Base-by-base conservation (phyloP, 2,113 vertebrate species). In the Ciconia stormi region DNA sequence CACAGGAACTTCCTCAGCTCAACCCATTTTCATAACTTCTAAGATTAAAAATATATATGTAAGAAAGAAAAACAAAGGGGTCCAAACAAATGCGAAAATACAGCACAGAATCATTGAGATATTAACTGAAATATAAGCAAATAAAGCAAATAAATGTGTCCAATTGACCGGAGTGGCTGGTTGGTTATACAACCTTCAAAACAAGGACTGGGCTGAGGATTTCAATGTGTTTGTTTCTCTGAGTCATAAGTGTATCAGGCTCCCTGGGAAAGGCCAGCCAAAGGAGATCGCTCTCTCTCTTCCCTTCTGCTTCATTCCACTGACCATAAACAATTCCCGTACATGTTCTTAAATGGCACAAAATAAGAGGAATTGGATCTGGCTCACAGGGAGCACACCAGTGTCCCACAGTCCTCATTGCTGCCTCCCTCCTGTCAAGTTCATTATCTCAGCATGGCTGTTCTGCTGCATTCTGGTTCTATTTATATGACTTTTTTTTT, bases 251-350 rank as follows among this genome's bases (percentile, higher is more conserved):
- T 70, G 19, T 30, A 22, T 95, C 84, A 95, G 87, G 42, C 77
- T 91, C 82, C 49, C 72, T 80, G 70, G 20, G 53, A 96, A 97
- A 95, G 95, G 97, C 90, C 90, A 97, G 96, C 95, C 97, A 97
- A 95, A 95, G 91, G 94, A 95, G 93, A 93, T 92, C 0, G 0
- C 40, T 82, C 70, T 62, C 82, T 91, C n/a, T 73, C 90, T 95
- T 74, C 74, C 18, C 71, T 94, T 93, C 70, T 92, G 69, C 71
- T 90, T 95, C 91, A 59, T 97, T 96, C 87, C 87, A 59, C 29
- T 20, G 30, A 47, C 71, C 81, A 82, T 55, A 96, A 96, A 87
- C 78, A 95, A 93, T 91, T 95, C 89, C 87, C 0, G 12, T 56
- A 67, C 76, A 6, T 38, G 76, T 61, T 94, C 66, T 72, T 88